These are phyloP conservation scores for Eremophila alpestris DNA, from an alignment of 2,797 vertebrate species.

Conservation along the genomic window DNA sequence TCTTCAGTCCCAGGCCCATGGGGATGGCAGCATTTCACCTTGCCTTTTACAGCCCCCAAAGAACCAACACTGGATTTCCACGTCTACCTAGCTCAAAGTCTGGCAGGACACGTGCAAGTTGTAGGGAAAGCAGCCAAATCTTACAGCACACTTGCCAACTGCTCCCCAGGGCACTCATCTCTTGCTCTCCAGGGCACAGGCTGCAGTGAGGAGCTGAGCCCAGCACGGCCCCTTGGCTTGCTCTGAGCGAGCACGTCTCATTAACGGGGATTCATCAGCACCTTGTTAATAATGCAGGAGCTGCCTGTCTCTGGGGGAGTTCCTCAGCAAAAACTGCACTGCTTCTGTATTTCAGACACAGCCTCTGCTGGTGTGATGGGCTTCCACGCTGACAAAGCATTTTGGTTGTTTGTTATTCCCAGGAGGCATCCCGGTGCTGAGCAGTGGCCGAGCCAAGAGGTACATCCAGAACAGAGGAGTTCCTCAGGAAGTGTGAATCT, in stretches of 20 bases:
- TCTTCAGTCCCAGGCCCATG: not conserved
- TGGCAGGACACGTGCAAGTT: not conserved
- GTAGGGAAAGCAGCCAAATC: slow-evolving; percentile 1
- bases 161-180: not conserved
- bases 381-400: slow-evolving; percentile 35
- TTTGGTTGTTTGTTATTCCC: slow-evolving; percentile 31
- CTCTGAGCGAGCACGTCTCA: not conserved
- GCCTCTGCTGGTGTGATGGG: slow-evolving; percentile 20
- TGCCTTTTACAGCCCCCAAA: not conserved
- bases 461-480: not conserved
- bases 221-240: not conserved
- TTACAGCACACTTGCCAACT: not conserved
- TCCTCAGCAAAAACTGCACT: slow-evolving; percentile 39
- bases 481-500: not conserved
- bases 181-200: not conserved
- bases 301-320: slow-evolving; percentile 48
- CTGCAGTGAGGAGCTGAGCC: not conserved
- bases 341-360: slow-evolving; percentile 43
- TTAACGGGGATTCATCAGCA: slow-evolving; percentile 67
- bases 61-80: not conserved
- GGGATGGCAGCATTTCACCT: not conserved
- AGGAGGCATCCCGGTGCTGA: not conserved
- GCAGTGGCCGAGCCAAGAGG: not conserved
- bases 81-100: not conserved
- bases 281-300: slow-evolving; percentile 68